phyloP scores from a whole-genome alignment of 2,888 invertebrate species.

The Pristionchus maxplancki region DNA sequence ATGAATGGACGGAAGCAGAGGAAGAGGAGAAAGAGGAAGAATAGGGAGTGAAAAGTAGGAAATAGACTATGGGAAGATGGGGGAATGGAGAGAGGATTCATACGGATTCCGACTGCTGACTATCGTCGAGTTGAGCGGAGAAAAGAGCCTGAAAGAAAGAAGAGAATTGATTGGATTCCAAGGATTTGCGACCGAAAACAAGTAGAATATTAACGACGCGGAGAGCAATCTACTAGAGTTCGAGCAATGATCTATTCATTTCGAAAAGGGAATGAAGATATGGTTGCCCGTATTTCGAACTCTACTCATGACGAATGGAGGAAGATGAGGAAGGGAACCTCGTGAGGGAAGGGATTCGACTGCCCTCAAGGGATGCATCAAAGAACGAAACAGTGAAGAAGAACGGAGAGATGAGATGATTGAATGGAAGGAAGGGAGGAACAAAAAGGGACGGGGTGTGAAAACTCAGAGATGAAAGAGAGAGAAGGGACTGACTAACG shows the following conservation, averaged over 20 bases:
- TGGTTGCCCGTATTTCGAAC: not conserved
- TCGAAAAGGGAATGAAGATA: too few relatives aligned
- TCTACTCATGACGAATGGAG: not conserved
- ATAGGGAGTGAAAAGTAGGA: slow-evolving; percentile 30
- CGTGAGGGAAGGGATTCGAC: not conserved
- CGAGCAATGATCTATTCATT: not conserved
- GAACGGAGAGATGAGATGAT: not conserved
- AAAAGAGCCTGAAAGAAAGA: not conserved
- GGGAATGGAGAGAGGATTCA: slow-evolving; percentile 18
- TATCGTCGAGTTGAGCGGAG: not conserved
- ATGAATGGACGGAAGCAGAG: slow-evolving; percentile 43
- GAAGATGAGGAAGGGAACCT: not conserved
- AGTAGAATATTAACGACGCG: not conserved
- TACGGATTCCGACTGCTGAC: not conserved
- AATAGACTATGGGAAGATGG: not conserved
- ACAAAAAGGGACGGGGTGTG: slow-evolving; percentile 5
- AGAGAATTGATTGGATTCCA: not conserved
- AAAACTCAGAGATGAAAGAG: not conserved
- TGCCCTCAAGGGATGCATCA: not conserved
- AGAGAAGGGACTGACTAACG: not conserved
- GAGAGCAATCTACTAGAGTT: not conserved
- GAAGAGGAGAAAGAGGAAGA: not conserved
- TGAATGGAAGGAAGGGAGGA: not conserved
- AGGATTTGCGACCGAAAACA: not conserved
- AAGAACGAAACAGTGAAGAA: not conserved